phyloP scores from a whole-genome alignment of 2,888 invertebrate genomes.

The Camponotus fellah region DNA sequence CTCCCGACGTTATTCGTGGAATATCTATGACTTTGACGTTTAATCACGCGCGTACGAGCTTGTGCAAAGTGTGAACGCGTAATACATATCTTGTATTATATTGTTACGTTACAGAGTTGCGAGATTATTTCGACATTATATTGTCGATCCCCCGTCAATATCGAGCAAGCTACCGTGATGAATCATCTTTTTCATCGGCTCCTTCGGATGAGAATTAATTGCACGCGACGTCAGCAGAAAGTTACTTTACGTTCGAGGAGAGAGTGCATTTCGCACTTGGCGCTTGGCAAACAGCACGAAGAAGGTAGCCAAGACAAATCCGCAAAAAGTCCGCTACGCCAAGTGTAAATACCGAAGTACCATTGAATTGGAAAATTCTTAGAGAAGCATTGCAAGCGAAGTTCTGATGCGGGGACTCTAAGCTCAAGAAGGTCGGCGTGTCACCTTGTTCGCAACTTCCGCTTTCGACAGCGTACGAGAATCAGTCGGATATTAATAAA shows the following conservation, averaged over 20 bases:
- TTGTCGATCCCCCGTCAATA: not conserved
- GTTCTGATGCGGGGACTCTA: conserved; percentile 21
- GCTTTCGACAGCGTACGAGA: conserved; percentile 56
- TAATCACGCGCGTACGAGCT: not conserved
- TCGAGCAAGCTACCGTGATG: not conserved
- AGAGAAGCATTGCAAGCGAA: conserved; percentile 9
- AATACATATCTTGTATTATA: not conserved
- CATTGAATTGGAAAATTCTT: conserved; percentile 55
- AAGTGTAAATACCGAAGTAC: conserved; percentile 47
- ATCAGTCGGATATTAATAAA: conserved; percentile 77
- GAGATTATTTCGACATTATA: not conserved
- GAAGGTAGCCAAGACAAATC: conserved; percentile 45
- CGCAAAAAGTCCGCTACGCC: conserved; percentile 35
- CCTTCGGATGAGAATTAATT: conserved; percentile 33
- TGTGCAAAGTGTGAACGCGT: not conserved
- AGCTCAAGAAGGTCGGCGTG: conserved; percentile 32
- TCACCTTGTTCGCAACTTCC: conserved; percentile 40
- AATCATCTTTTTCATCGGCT: conserved; percentile 17
- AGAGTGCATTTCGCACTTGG: conserved; percentile 48
- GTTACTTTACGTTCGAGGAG: conserved; percentile 24
- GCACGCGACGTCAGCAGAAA: conserved; percentile 44
- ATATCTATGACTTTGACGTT: not conserved
- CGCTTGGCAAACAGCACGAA: conserved; percentile 45
- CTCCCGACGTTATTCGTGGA: not conserved
- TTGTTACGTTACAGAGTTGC: not conserved